Percentiles rank a stretch among this genome's conserved stretches.
These are phyloP conservation scores for Enteromius anoplus DNA, from an alignment of 2,797 vertebrate species.

Conservation along the genomic window DNA sequence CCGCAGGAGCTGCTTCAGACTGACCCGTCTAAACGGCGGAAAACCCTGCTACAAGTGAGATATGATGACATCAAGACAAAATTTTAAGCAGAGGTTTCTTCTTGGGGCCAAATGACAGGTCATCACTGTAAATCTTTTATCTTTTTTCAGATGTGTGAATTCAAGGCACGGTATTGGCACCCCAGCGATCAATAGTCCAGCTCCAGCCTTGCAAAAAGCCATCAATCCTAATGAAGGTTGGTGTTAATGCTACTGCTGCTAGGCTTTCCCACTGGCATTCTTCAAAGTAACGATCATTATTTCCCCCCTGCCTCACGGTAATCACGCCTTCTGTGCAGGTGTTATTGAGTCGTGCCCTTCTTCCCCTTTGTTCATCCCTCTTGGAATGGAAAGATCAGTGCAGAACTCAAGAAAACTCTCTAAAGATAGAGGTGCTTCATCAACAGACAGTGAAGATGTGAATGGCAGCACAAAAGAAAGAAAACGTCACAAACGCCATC, in stretches of 20 bases:
- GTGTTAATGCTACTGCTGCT: background rate
- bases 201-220: background rate
- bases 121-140: background rate
- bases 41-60: conserved; percentile 80
- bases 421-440: conserved; percentile 61
- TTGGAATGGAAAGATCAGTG: conserved; percentile 65
- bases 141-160: conserved; percentile 57
- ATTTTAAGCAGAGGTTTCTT: conserved; percentile 1
- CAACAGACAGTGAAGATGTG: conserved; percentile 74
- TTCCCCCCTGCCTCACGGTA: background rate
- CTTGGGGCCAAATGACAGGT: background rate
- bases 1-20: conserved; percentile 77
- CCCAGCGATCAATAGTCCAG: conserved; percentile 34
- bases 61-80: background rate
- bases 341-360: conserved; percentile 68
- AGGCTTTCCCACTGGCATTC: background rate
- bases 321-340: conserved; percentile 58
- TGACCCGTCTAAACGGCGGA: conserved; percentile 77
- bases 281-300: conserved; percentile 21
- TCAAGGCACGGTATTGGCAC: conserved; percentile 55
- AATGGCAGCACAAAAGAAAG: conserved; percentile 58
- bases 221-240: conserved; percentile 51
- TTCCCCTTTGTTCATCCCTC: conserved; percentile 76
- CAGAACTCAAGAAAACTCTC: conserved; percentile 63
- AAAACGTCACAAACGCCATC: conserved; percentile 65